These are phyloP conservation scores for Leptopilina myrica DNA, from an alignment of 2,888 invertebrate species.

Conservation along the genomic window DNA sequence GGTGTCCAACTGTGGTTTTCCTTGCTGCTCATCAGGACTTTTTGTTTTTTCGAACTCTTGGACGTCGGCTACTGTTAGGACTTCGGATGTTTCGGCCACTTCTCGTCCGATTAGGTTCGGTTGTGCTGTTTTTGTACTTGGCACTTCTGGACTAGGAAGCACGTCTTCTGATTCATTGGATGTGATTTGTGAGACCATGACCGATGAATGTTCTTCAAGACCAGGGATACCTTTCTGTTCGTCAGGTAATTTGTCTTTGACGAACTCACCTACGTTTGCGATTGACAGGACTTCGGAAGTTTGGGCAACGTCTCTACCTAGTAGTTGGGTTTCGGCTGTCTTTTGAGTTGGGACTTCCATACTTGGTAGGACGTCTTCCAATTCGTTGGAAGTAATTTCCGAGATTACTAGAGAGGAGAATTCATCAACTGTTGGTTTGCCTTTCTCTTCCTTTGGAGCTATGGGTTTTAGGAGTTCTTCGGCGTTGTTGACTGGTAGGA, in stretches of 20 bases:
- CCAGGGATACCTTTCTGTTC: conserved; percentile 58
- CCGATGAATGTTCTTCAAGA: conserved; percentile 59
- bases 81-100: conserved; percentile 72
- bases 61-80: conserved; percentile 60
- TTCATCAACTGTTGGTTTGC: conserved; percentile 59
- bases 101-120: conserved; percentile 67
- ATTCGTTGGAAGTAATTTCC: conserved; percentile 62
- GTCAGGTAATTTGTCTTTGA: conserved; percentile 56
- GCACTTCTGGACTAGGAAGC: conserved; percentile 52
- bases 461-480: conserved; percentile 56
- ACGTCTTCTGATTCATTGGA: conserved; percentile 61
- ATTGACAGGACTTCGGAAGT: conserved; percentile 71
- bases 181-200: conserved; percentile 60
- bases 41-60: conserved; percentile 51
- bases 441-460: conserved; percentile 56
- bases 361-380: conserved; percentile 57
- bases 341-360: conserved; percentile 58
- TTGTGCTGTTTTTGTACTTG: conserved; percentile 57
- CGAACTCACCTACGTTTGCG: conserved; percentile 65
- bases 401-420: conserved; percentile 61
- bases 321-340: conserved; percentile 64
- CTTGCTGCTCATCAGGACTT: conserved; percentile 56
- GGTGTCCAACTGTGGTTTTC: conserved; percentile 63
- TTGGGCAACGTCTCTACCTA: conserved; percentile 74
- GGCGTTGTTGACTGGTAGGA: conserved; percentile 62